Percentiles rank a stretch among this genome's conserved stretches.
Conservation (phyloP, 2,113 vertebrate species). For the Anser cygnoides region DNA sequence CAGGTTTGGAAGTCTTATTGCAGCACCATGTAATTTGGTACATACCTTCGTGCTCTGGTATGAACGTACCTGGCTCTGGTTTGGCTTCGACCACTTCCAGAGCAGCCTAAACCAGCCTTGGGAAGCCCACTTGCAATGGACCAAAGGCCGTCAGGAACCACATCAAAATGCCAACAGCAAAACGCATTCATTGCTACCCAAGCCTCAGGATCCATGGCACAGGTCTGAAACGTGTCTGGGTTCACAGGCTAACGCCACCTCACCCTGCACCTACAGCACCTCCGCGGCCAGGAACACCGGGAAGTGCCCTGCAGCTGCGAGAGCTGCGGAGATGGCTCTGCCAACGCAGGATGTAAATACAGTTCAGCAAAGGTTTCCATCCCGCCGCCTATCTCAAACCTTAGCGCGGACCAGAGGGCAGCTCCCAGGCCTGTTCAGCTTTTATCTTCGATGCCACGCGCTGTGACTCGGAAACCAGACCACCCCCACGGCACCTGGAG, state of each 20-base stretch:
- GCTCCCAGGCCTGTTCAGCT: accelerated
- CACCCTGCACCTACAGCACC: accelerated
- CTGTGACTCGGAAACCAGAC: accelerated
- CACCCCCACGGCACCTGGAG: accelerated
- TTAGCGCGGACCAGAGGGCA: not conserved
- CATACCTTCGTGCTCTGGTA: accelerated
- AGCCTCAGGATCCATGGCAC: accelerated
- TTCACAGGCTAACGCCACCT: accelerated
- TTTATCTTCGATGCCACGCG: too few relatives aligned
- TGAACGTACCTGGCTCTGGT: not conserved
- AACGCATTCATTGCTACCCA: accelerated
- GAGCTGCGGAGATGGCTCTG: not conserved
- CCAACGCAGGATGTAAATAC: not conserved
- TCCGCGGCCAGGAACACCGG: not conserved
- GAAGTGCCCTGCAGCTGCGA: not conserved
- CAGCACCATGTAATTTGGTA: not conserved
- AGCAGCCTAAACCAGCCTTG: not conserved
- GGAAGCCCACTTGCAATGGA: not conserved
- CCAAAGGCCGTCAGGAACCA: not conserved
- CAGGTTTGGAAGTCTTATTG: not conserved
- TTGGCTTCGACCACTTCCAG: not conserved
- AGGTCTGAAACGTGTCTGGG: not conserved
- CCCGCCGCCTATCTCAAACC: not conserved
- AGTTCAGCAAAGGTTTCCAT: accelerated
- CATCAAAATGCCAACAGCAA: not conserved